Percentiles rank a stretch among this genome's conserved stretches.
These are phyloP conservation scores for Brachionus koreanus DNA, from an alignment of 1,140 invertebrate species.

Conservation along the genomic window DNA sequence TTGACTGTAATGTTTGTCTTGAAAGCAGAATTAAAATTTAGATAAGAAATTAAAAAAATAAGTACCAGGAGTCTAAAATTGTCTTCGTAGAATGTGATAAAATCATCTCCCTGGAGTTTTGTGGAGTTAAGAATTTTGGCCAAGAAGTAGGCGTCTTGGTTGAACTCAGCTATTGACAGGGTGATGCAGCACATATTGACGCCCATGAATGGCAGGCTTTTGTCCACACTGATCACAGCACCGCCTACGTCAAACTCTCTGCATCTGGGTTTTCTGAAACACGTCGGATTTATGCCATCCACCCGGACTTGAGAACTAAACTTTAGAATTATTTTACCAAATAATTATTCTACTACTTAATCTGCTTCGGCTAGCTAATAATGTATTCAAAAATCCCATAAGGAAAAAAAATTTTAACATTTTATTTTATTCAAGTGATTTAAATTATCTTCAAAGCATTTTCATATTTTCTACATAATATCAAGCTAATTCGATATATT, in stretches of 20 bases:
- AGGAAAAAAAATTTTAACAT: not conserved
- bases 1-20: not conserved
- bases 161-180: not conserved
- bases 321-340: not conserved
- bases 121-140: not conserved
- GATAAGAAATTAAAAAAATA: not conserved
- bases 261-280: not conserved
- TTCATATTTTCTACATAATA: not conserved
- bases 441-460: not conserved
- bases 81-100: slow-evolving; percentile 38
- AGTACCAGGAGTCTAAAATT: not conserved
- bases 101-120: not conserved
- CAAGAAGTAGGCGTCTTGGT: not conserved
- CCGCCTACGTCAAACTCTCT: not conserved
- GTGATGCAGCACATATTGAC: slow-evolving; percentile 12
- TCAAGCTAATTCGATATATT: not conserved
- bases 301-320: not conserved
- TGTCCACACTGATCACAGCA: slow-evolving; percentile 13
- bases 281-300: slow-evolving; percentile 25
- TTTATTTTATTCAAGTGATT: not conserved
- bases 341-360: not conserved
- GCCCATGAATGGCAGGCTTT: slow-evolving; percentile 22
- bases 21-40: not conserved
- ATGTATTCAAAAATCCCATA: not conserved
- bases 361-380: not conserved